Conservation (phyloP, 1,140 invertebrate species). For the Araneus ventricosus region DNA sequence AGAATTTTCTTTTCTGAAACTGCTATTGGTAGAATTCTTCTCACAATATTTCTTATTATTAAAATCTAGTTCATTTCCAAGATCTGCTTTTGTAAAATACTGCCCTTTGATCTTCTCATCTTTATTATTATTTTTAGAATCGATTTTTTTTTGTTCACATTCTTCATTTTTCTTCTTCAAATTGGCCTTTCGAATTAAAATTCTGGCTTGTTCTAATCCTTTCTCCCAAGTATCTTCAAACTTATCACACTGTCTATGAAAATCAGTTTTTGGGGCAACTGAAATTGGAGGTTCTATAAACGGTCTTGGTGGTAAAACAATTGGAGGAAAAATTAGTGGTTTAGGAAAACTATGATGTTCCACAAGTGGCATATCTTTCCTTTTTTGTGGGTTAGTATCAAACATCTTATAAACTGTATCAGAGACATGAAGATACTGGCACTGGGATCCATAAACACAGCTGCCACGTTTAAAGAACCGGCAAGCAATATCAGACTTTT, state of each 20-base stretch:
- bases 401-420: constrained; percentile 59
- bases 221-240: constrained; percentile 27
- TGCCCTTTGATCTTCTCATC: neutral
- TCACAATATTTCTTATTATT: neutral
- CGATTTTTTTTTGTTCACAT: neutral
- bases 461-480: constrained; percentile 33
- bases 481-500: neutral
- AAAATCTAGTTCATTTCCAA: neutral
- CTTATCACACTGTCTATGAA: neutral
- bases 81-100: neutral
- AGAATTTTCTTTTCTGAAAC: neutral
- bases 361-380: neutral
- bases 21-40: neutral
- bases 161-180: constrained; percentile 37
- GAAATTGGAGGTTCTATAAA: neutral
- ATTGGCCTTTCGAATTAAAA: constrained; percentile 12
- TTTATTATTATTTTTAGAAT: neutral
- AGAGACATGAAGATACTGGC: constrained; percentile 30
- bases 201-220: constrained; percentile 28
- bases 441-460: constrained; percentile 25
- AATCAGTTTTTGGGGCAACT: neutral
- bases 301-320: neutral
- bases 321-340: neutral
- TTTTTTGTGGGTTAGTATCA: neutral
- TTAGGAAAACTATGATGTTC: neutral